Base-by-base conservation (phyloP, 2,113 vertebrate genomes). In the Eudyptes chrysolophus region DNA sequence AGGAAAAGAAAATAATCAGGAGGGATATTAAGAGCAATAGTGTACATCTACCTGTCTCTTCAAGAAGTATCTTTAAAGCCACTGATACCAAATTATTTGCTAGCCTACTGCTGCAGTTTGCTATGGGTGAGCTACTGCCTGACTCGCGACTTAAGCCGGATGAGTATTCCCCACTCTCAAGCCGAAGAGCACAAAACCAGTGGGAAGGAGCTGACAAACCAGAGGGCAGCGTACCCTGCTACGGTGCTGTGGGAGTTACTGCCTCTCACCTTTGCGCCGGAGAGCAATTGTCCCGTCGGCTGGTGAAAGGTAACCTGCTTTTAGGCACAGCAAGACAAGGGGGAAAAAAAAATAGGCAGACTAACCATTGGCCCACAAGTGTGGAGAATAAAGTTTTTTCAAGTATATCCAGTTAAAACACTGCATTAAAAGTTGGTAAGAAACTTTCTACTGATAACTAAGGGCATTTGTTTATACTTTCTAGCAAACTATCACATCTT, bases 201-300 rank as follows among this genome's bases (percentile, higher is more conserved):
- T 5, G 34, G 20, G 46, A 48, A 77, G 57, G 20, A 51, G 14
- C 27, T 75, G 58, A 14, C 34, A 80, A 61, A 38, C 24, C 21
- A 1, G 4, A 86, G 52, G 34, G 26, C 61, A 77, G 8, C 0
- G 2, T 27, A 25, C 22, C 30, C 84, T 27, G 11, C 20, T 7
- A 0, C 2, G 8, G 20, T 16, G 48, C 42, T 62, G 18, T 6
- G 16, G 9, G 20, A 68, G 9, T 6, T 66, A 13, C 42, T 51
- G 42, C 18, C 44, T 64, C 92, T 38, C 40, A 2, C 61, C 38
- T 80, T 48, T 8, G 25, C 46, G 30, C 11, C 25, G 1, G 8
- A 21, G 15, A 36, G 21, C 14, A 20, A 42, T 0, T 16, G 8
- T 51, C 38, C 42, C 6, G 2, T 26, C 14, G 2, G 2, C 32